phyloP scores from a whole-genome alignment of 2,797 vertebrate species.

The Vultur gryphus region DNA sequence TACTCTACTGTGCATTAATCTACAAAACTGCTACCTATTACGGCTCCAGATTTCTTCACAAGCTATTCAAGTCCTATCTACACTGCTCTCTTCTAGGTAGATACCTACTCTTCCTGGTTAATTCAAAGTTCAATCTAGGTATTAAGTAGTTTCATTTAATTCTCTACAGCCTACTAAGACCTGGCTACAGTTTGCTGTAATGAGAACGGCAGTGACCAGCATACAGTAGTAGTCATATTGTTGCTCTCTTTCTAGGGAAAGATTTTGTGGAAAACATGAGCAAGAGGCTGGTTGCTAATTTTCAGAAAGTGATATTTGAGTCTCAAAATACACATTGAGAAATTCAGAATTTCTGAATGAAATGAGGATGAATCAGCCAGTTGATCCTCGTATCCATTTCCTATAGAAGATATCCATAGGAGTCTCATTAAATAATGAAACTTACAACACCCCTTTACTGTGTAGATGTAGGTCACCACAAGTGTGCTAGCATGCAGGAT shows the following conservation, averaged over 20 bases:
- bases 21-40: not conserved
- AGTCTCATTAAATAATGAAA: not conserved
- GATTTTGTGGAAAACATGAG: not conserved
- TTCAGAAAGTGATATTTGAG: not conserved
- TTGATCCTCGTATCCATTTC: not conserved
- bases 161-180: not conserved
- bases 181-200: not conserved
- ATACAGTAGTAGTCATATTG: not conserved
- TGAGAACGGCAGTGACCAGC: not conserved
- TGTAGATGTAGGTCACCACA: not conserved
- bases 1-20: not conserved
- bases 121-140: not conserved
- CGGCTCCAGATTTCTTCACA: not conserved
- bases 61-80: not conserved
- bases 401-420: not conserved
- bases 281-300: not conserved
- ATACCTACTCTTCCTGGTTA: not conserved
- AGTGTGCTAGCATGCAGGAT: not conserved
- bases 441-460: not conserved
- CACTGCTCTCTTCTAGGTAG: not conserved
- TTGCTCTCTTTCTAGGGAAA: not conserved
- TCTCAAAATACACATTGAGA: not conserved
- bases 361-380: not conserved
- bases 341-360: not conserved
- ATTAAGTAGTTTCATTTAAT: not conserved